These are phyloP conservation scores for Clusia tigrina DNA, from an alignment of 2,888 invertebrate species.

Conservation along the genomic window DNA sequence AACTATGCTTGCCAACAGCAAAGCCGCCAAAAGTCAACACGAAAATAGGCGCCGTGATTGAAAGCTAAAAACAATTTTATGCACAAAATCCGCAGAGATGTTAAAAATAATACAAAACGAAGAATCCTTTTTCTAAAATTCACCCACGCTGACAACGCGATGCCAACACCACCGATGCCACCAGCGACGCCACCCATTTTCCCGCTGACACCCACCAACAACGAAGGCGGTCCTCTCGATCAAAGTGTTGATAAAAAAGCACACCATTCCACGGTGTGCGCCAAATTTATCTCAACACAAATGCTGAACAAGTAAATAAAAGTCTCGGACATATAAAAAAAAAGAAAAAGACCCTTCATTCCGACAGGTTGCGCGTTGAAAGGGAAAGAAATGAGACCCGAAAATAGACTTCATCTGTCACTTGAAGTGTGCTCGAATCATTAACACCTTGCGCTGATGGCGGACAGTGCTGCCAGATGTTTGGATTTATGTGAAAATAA, in stretches of 20 bases:
- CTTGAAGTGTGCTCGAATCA: conserved; percentile 12
- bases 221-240: too few species aligned
- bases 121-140: not conserved
- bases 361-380: too few species aligned
- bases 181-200: too few species aligned
- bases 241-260: too few species aligned
- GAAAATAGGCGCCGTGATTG: not conserved
- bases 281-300: not conserved
- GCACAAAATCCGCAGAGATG: not conserved
- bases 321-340: not conserved
- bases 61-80: not conserved
- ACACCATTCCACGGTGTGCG: too few species aligned
- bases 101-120: conserved; percentile 1
- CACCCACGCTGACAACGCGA: conserved; percentile 17
- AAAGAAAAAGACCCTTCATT: not conserved
- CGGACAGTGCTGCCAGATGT: not conserved
- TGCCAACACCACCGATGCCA: too few species aligned
- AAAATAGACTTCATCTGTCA: conserved; percentile 1
- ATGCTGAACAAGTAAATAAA: not conserved
- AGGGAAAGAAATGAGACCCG: not conserved
- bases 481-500: too few species aligned
- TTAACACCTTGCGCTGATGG: conserved; percentile 11
- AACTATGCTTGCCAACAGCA: not conserved
- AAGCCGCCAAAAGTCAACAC: not conserved
- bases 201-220: too few species aligned